Evolutionary conservation across 2,888 invertebrate genomes (phyloP).

Genomic region (Epicampocera succincta): DNA sequence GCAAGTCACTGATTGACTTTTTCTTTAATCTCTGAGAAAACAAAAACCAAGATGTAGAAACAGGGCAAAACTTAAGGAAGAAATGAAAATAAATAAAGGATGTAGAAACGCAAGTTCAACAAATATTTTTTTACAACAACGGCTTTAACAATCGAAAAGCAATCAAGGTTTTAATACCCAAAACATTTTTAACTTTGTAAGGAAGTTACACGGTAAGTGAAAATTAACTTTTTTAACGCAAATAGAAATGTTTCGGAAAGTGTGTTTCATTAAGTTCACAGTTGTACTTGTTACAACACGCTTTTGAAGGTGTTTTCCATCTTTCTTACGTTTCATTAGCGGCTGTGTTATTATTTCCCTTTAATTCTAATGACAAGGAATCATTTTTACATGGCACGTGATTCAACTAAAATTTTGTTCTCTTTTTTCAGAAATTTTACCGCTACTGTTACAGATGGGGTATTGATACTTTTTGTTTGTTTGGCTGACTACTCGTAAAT

Average conservation of each 20-base stretch:
- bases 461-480: conserved; percentile 22
- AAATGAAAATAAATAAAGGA: conserved; percentile 42
- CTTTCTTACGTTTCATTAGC: conserved; percentile 30
- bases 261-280: conserved; percentile 21
- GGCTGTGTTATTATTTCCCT: conserved; percentile 43
- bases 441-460: background rate
- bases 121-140: background rate
- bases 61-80: conserved; percentile 25
- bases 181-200: background rate
- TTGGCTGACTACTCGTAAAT: conserved; percentile 26
- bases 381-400: conserved; percentile 68
- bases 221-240: background rate
- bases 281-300: conserved; percentile 28
- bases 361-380: conserved; percentile 61
- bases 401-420: conserved; percentile 55
- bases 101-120: conserved; percentile 54
- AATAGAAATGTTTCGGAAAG: background rate
- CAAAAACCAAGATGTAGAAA: background rate
- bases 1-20: conserved; percentile 63
- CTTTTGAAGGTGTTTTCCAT: conserved; percentile 33
- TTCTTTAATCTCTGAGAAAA: conserved; percentile 64
- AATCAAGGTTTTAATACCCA: conserved; percentile 58
- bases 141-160: conserved; percentile 45
- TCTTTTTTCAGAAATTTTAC: background rate
- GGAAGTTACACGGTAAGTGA: conserved; percentile 27